Percentiles rank a stretch among this genome's conserved stretches.
Evolutionary conservation across 2,888 invertebrate species (phyloP).

Genomic region (Eupithecia subfuscata): DNA sequence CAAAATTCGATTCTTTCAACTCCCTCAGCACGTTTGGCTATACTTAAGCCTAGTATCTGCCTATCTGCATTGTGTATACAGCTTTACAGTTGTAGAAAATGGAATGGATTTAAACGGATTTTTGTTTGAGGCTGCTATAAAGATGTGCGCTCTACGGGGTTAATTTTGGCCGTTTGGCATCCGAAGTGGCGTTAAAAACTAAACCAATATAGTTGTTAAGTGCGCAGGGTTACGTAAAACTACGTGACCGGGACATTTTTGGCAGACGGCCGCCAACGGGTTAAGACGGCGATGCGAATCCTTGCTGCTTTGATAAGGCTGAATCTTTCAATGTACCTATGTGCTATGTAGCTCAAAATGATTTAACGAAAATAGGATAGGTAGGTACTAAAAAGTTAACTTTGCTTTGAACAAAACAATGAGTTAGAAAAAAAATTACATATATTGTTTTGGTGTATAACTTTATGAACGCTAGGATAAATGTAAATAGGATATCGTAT

Average conservation of each 20-base stretch:
- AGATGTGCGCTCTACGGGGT: conserved; percentile 51
- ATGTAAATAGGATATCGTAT: neutral
- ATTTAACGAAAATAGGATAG: neutral
- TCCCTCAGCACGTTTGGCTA: neutral
- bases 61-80: neutral
- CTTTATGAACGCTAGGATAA: neutral
- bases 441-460: neutral
- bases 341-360: too few species aligned
- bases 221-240: conserved; percentile 69
- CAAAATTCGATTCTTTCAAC: neutral
- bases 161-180: conserved; percentile 69
- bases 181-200: conserved; percentile 70
- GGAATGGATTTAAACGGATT: neutral
- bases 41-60: neutral
- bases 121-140: conserved; percentile 50
- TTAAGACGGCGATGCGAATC: conserved; percentile 45
- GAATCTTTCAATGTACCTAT: neutral
- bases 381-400: neutral
- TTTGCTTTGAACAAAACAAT: neutral
- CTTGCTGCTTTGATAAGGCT: conserved; percentile 20
- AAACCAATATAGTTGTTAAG: conserved; percentile 79
- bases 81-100: neutral
- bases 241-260: conserved; percentile 67
- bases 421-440: neutral
- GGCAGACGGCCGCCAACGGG: conserved; percentile 60